Percentiles rank a stretch among this genome's conserved stretches.
Conservation (phyloP, 2,113 vertebrate species). For the Phrynocephalus versicolor region DNA sequence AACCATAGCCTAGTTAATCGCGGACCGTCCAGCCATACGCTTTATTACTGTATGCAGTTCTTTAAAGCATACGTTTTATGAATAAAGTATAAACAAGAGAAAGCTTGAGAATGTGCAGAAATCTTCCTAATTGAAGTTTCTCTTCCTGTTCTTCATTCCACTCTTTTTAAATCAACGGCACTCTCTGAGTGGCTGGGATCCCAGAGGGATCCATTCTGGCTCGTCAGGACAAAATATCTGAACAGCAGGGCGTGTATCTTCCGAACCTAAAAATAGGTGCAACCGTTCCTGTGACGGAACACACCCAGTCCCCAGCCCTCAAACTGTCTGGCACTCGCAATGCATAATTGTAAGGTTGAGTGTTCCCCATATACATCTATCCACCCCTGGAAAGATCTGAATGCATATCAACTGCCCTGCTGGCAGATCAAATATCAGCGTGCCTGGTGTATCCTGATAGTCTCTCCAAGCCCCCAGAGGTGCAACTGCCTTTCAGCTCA, state of each 20-base stretch:
- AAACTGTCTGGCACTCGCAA: slow-evolving; percentile 52
- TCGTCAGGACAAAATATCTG: slow-evolving; percentile 40
- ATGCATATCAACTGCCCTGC: slow-evolving; percentile 33
- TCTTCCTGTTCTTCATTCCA: not conserved
- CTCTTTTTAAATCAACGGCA: slow-evolving; percentile 8
- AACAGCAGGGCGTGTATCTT: slow-evolving; percentile 45
- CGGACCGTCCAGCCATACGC: not conserved
- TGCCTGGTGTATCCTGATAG: slow-evolving; percentile 36
- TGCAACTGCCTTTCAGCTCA: not conserved
- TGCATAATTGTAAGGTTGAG: slow-evolving; percentile 39
- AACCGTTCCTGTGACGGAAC: slow-evolving; percentile 59
- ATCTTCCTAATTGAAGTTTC: slow-evolving; percentile 26
- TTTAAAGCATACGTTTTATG: not conserved
- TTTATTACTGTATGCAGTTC: not conserved
- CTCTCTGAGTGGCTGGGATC: slow-evolving; percentile 44
- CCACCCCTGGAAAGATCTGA: slow-evolving; percentile 42
- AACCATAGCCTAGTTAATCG: not conserved
- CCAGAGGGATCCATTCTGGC: slow-evolving; percentile 46
- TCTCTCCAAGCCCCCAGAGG: slow-evolving; percentile 11
- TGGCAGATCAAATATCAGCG: slow-evolving; percentile 27
- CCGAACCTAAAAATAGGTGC: slow-evolving; percentile 63
- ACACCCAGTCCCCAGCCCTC: slow-evolving; percentile 50
- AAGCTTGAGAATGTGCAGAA: slow-evolving; percentile 9
- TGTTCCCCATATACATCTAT: slow-evolving; percentile 37
- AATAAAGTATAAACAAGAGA: not conserved